Conservation (phyloP, 2,797 vertebrate genomes). For the Rousettus madagascariensis region DNA sequence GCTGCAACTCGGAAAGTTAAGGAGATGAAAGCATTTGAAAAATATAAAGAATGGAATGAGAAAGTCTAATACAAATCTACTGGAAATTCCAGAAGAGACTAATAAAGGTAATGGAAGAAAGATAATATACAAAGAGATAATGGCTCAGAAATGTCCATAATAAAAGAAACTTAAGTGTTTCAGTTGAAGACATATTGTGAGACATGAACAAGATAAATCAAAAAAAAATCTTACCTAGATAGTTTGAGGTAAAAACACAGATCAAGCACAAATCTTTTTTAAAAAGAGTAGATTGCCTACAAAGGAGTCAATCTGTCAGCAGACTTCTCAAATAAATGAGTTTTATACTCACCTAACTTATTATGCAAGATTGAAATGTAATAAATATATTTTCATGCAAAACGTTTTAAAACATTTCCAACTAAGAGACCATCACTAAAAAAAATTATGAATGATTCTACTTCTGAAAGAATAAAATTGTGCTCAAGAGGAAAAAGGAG, state of each 20-base stretch:
- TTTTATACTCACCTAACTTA: background rate
- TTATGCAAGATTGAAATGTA: background rate
- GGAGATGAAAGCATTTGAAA: background rate
- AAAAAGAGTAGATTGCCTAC: background rate
- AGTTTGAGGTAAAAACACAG: background rate
- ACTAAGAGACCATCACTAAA: background rate
- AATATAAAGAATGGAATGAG: background rate
- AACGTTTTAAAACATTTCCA: slow-evolving; percentile 17
- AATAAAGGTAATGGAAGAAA: background rate
- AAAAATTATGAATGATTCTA: background rate
- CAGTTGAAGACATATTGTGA: background rate
- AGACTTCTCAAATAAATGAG: background rate
- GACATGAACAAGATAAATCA: background rate
- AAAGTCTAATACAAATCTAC: background rate
- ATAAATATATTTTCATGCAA: background rate
- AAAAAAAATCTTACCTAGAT: background rate
- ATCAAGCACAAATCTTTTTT: background rate
- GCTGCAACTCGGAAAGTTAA: background rate
- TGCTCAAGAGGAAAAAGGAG: background rate
- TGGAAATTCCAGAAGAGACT: background rate
- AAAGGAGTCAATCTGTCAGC: background rate
- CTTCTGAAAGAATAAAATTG: background rate
- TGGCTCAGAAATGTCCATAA: background rate
- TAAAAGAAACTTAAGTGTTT: background rate
- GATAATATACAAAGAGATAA: background rate